phyloP scores from a whole-genome alignment of 2,113 vertebrate genomes.

The Rutilus rutilus region DNA sequence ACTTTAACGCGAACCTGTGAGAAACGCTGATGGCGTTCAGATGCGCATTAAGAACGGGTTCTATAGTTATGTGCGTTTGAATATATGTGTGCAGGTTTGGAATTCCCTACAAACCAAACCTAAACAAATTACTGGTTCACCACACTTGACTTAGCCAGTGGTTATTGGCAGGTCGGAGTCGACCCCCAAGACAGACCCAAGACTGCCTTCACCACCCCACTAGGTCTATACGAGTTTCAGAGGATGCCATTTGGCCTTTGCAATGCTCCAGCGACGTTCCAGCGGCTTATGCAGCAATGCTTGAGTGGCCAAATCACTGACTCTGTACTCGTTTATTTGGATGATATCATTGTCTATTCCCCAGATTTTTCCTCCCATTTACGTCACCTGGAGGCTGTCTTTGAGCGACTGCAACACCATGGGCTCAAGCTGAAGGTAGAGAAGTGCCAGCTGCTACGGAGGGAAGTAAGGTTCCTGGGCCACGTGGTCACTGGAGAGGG shows the following conservation, averaged over 20 bases:
- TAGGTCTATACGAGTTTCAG: background rate
- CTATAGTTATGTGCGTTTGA: too few species aligned
- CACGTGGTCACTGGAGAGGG: background rate
- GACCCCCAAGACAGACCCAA: background rate
- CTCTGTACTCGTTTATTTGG: background rate
- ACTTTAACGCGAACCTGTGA: too few species aligned
- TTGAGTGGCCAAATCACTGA: background rate
- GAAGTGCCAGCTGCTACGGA: too few species aligned
- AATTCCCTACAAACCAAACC: too few species aligned
- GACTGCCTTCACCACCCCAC: background rate
- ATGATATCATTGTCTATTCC: background rate
- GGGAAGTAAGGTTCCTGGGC: too few species aligned
- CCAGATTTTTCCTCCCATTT: background rate
- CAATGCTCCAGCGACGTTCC: background rate
- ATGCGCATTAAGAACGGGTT: too few species aligned
- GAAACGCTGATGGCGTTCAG: too few species aligned
- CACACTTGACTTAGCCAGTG: background rate
- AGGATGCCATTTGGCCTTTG: background rate
- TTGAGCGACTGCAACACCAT: too few species aligned
- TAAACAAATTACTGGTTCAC: too few species aligned
- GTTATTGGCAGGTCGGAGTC: constrained; percentile 3
- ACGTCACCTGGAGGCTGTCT: too few species aligned
- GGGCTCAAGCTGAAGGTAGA: too few species aligned
- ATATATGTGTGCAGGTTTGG: too few species aligned
- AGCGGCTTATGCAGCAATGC: background rate